Percentiles rank a stretch among this genome's conserved stretches.
Conservation (phyloP, 2,888 invertebrate genomes). For the Macropis europaea region DNA sequence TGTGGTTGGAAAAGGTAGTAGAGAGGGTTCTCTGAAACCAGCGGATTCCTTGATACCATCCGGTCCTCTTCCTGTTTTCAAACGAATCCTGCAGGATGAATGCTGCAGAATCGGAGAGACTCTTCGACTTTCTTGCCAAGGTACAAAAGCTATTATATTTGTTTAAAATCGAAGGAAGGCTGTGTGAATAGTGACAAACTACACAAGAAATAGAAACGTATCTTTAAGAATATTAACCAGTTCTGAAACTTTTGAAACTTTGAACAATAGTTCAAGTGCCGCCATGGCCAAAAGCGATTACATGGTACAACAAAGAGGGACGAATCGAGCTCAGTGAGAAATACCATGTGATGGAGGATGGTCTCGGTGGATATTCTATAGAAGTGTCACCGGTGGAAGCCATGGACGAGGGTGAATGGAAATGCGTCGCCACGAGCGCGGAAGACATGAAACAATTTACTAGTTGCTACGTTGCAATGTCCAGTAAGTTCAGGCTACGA, state of each 20-base stretch:
- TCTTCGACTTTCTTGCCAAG: conserved; percentile 87
- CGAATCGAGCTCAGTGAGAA: conserved; percentile 86
- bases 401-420: conserved; percentile 93
- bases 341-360: conserved; percentile 90
- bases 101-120: conserved; percentile 90
- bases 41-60: conserved; percentile 83
- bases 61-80: conserved; percentile 90
- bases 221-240: too few relatives aligned
- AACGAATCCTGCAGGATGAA: conserved; percentile 87
- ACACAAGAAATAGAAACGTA: too few relatives aligned
- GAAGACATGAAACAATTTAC: conserved; percentile 89
- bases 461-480: conserved; percentile 88
- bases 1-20: conserved; percentile 87
- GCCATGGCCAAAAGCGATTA: conserved; percentile 90
- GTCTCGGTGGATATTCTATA: conserved; percentile 90
- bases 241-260: too few relatives aligned
- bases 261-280: conserved; percentile 87
- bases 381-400: conserved; percentile 89
- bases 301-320: conserved; percentile 93
- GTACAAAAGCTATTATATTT: conserved; percentile 78
- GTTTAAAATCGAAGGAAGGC: too few relatives aligned
- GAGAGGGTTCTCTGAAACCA: conserved; percentile 86
- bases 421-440: conserved; percentile 90
- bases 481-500: too few relatives aligned
- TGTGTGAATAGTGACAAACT: too few relatives aligned